Conservation (phyloP, 2,888 invertebrate species). For the Euplagia quadripunctaria region DNA sequence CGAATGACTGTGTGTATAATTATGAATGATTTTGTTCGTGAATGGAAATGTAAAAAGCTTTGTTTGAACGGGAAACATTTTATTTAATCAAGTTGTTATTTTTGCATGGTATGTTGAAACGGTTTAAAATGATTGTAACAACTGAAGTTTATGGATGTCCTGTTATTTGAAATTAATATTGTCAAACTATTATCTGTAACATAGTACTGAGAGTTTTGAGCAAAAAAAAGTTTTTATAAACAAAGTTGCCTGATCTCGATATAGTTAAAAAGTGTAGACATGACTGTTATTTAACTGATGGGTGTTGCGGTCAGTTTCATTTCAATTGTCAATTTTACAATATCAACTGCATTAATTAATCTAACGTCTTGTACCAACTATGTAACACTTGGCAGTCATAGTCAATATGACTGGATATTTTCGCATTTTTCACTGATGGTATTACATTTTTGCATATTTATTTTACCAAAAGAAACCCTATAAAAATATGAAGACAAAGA, state of each 20-base stretch:
- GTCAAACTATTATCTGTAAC: too few species aligned
- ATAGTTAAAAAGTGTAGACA: neutral
- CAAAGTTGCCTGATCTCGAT: too few species aligned
- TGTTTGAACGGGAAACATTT: neutral
- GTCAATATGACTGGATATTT: neutral
- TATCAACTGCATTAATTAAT: neutral
- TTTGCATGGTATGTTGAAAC: neutral
- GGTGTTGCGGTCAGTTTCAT: neutral
- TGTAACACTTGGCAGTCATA: neutral
- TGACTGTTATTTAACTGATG: neutral
- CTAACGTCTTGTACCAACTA: neutral
- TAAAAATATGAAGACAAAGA: neutral
- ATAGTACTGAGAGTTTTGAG: too few species aligned
- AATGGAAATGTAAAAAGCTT: slow-evolving; percentile 11
- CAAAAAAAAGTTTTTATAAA: too few species aligned
- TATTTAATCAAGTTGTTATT: neutral
- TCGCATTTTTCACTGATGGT: neutral
- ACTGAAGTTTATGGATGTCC: neutral
- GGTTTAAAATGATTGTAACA: neutral
- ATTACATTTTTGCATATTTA: neutral
- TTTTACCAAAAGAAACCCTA: neutral
- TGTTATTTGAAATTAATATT: too few species aligned
- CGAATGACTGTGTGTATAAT: slow-evolving; percentile 17
- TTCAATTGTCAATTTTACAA: neutral
- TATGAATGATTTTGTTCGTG: slow-evolving; percentile 9